Evolutionary conservation across 2,797 vertebrate genomes (phyloP).

Genomic region (Sebastes variabilis): DNA sequence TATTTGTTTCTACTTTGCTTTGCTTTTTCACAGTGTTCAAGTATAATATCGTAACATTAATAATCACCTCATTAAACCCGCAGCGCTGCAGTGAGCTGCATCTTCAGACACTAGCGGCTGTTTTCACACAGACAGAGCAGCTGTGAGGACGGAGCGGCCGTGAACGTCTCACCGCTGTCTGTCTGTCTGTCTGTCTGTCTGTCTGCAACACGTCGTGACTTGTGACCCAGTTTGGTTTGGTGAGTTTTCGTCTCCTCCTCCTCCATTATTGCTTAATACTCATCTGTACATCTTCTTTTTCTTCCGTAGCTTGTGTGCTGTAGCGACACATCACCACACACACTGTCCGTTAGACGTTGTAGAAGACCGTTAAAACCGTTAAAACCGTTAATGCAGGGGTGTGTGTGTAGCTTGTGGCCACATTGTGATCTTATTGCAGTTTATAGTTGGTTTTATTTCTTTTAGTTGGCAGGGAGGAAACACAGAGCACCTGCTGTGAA

Average conservation of each 20-base stretch:
- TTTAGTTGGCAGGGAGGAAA: neutral
- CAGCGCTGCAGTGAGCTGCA: accelerated
- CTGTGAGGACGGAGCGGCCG: neutral
- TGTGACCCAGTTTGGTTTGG: conserved; percentile 49
- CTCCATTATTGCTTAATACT: neutral
- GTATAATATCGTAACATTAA: accelerated
- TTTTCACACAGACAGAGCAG: accelerated
- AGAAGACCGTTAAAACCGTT: neutral
- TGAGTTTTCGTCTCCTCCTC: conserved; percentile 43
- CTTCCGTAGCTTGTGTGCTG: neutral
- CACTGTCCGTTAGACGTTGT: neutral
- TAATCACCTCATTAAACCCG: accelerated
- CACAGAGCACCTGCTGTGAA: neutral
- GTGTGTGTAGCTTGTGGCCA: neutral
- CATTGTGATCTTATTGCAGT: accelerated
- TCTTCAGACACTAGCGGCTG: neutral
- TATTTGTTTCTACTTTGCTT: conserved; percentile 6
- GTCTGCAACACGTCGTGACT: conserved; percentile 18
- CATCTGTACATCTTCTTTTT: no score
- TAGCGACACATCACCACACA: neutral
- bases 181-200: neutral
- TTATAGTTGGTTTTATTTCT: neutral
- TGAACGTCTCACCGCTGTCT: neutral
- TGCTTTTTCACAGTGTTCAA: neutral
- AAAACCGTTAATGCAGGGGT: neutral